Conservation (phyloP, 2,888 invertebrate genomes). For the Malacosoma neustria region DNA sequence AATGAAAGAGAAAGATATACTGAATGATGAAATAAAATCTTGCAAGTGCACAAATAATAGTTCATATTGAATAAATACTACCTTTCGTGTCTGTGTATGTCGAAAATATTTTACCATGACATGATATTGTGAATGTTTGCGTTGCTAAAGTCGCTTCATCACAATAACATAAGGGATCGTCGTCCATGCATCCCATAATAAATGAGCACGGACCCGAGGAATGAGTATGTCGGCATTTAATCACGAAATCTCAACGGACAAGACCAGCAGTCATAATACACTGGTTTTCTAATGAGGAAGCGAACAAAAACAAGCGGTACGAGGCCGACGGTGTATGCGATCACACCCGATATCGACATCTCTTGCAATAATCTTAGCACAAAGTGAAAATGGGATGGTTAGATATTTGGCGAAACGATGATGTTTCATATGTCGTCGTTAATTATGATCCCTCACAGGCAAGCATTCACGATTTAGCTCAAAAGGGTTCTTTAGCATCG, state of each 20-base stretch:
- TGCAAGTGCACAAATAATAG: slow-evolving; percentile 35
- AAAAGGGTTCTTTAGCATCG: slow-evolving; percentile 74
- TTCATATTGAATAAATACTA: slow-evolving; percentile 66
- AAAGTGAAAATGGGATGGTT: slow-evolving; percentile 65
- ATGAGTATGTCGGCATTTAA: slow-evolving; percentile 49
- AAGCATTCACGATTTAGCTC: slow-evolving; percentile 75
- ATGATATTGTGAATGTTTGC: slow-evolving; percentile 60
- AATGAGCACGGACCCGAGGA: slow-evolving; percentile 58
- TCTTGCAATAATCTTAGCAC: slow-evolving; percentile 56
- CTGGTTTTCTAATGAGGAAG: slow-evolving; percentile 60
- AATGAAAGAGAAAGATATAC: slow-evolving; percentile 14
- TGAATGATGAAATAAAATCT: slow-evolving; percentile 28
- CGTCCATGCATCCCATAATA: slow-evolving; percentile 58
- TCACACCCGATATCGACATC: slow-evolving; percentile 29
- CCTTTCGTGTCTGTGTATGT: slow-evolving; percentile 60
- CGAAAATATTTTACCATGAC: slow-evolving; percentile 64
- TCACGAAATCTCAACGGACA: slow-evolving; percentile 3
- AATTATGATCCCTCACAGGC: slow-evolving; percentile 74
- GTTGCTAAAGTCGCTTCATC: slow-evolving; percentile 41
- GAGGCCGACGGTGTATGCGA: slow-evolving; percentile 31
- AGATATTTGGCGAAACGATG: slow-evolving; percentile 67
- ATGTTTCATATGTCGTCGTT: slow-evolving; percentile 69
- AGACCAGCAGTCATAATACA: slow-evolving; percentile 61
- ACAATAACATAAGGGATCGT: slow-evolving; percentile 54
- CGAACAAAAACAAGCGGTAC: slow-evolving; percentile 56